Evolutionary conservation across 1,140 invertebrate genomes (phyloP), one percentile per base, ranked within the genome.

Genomic region (Drosophila kikkawai): DNA sequence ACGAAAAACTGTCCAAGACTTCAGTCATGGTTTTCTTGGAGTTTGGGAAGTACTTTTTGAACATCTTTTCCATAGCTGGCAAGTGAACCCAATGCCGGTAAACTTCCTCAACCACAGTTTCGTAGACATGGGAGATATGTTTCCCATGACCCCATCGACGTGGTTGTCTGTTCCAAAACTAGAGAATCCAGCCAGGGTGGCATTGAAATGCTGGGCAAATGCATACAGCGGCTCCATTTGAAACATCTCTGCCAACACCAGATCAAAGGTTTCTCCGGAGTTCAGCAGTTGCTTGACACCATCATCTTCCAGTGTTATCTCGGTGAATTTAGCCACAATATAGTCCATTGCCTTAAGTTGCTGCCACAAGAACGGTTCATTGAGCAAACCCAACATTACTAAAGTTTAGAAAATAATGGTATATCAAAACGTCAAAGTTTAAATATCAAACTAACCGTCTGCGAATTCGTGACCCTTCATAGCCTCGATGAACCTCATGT

Each of bases 21-120:
- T 93, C 80, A 0, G 80, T 34, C 8, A 92, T 56, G 1, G 71
- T 47, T 42, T 64, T 45, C 8, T 79, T 84, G 3, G 94, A 93
- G 90, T 96, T 64, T 45, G 60, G 92, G 12, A 93, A 91, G 50
- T 93, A 93, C 53, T 92, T 76, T 0, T 84, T 57, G 42, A 90
- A 76, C 11, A 93, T 22, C 17, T 68, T 32, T n/a, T 82, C 39
- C 37, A 93, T 93, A 1, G 29, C 9, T 0, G 93, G 91, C 19
- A 91, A 44, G 5, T 78, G 68, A 5, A 79, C 57, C 17, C 64
- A 68, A 4, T 17, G 26, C n/a, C 60, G 58, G 36, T 55, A 55
- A 11, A 80, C 1, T 1, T 50, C 8, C 15, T 75, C 68, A 5
- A 90, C 1, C 7, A 76, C 11, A 0, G 29, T 15, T 11, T 84